Percentiles rank a stretch among this genome's conserved stretches.
Conservation (phyloP, 1,140 invertebrate species). For the Microplitis demolitor region DNA sequence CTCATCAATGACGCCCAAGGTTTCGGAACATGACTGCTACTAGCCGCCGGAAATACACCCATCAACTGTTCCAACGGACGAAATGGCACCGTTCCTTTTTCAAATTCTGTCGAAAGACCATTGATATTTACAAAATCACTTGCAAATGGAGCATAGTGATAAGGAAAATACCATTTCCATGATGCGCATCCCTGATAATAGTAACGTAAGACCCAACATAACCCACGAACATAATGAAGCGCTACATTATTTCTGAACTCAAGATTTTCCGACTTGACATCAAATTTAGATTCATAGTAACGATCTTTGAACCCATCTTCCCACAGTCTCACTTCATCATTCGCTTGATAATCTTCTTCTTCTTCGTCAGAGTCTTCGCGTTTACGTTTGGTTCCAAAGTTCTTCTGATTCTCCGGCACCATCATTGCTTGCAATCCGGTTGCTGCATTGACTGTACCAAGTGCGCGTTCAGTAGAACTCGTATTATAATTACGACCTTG, state of each 20-base stretch:
- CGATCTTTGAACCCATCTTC: constrained; percentile 98
- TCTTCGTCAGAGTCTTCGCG: constrained; percentile 57
- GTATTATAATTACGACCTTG: constrained; percentile 47
- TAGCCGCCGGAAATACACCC: constrained; percentile 98
- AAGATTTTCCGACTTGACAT: constrained; percentile 78
- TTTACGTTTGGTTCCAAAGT: constrained; percentile 60
- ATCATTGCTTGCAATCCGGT: constrained; percentile 59
- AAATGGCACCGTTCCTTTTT: constrained; percentile 88
- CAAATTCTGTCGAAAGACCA: constrained; percentile 85
- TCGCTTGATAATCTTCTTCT: constrained; percentile 77
- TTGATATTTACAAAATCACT: constrained; percentile 96
- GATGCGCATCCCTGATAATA: constrained; percentile 99
- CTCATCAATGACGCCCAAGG: constrained; percentile 96
- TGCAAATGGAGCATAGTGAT: constrained; percentile 99
- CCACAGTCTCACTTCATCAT: constrained; percentile 95
- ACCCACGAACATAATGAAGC: constrained; percentile 90
- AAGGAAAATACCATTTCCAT: constrained; percentile 99
- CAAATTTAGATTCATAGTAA: constrained; percentile 98
- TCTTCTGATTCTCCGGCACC: constrained; percentile 43
- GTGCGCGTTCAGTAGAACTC: constrained; percentile 33
- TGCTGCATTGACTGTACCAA: constrained; percentile 42
- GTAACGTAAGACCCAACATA: constrained; percentile 98
- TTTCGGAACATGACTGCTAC: constrained; percentile 88
- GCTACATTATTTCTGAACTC: constrained; percentile 86
- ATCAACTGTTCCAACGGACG: constrained; percentile 97